Evolutionary conservation across 2,888 invertebrate species (phyloP).

Genomic region (Chesias legatella): DNA sequence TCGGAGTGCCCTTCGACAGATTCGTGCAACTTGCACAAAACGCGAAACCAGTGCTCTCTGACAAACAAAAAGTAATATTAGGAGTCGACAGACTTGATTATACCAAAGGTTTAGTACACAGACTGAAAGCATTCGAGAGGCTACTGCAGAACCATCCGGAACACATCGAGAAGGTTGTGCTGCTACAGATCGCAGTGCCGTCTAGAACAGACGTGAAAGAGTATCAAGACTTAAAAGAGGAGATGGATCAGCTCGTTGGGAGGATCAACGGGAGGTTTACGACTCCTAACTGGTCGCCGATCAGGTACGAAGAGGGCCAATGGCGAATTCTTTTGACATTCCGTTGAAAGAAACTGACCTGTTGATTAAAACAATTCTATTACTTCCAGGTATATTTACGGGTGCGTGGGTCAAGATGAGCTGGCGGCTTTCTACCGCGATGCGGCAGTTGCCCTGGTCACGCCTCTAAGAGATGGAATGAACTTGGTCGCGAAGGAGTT

Average conservation of each 20-base stretch:
- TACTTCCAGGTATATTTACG: conserved; percentile 86
- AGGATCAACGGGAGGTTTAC: conserved; percentile 93
- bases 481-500: conserved; percentile 96
- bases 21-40: conserved; percentile 90
- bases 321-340: no score
- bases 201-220: conserved; percentile 94
- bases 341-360: not conserved
- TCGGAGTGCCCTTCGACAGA: conserved; percentile 93
- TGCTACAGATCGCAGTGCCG: conserved; percentile 93
- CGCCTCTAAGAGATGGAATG: conserved; percentile 94
- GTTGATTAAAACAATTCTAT: not conserved
- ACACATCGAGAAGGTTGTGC: conserved; percentile 89
- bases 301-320: conserved; percentile 66
- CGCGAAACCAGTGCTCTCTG: conserved; percentile 83
- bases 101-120: conserved; percentile 93
- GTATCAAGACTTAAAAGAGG: conserved; percentile 93
- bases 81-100: conserved; percentile 95
- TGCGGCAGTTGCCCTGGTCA: conserved; percentile 92
- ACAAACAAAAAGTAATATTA: conserved; percentile 85
- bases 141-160: conserved; percentile 91
- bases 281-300: conserved; percentile 95
- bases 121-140: conserved; percentile 89
- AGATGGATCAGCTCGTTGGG: conserved; percentile 94
- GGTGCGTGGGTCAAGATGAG: conserved; percentile 92
- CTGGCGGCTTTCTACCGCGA: conserved; percentile 93